Evolutionary conservation across 1,140 invertebrate genomes (phyloP), one percentile per base, ranked within the genome.

Genomic region (Steinernema khuongi): DNA sequence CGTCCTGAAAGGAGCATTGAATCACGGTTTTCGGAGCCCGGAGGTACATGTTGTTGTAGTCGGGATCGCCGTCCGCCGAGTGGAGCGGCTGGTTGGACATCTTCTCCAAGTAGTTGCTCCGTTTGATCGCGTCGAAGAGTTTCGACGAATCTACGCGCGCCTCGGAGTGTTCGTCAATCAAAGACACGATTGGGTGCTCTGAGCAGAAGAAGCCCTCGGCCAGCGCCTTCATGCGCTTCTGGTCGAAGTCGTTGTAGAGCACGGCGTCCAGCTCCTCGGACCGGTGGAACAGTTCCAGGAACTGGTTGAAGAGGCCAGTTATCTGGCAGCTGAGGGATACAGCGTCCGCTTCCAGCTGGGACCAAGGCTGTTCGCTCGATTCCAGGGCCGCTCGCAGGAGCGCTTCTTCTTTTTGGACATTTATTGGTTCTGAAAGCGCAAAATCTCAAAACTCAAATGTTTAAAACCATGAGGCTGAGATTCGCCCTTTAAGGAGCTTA

Each of bases 41-140:
- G n/a, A n/a, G n/a, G n/a, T n/a, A n/a, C 36, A 60, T 60, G 26
- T 60, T 60, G 26, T 22, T 22, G 22, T 26, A 60, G 2, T 60
- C 50, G 14, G 50, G 50, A 26, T 60, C 50, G 50, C 19, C 4
- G 22, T 60, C 50, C 4, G 4, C 7, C 50, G 26, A 11, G 22
- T 60, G 50, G 2, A 60, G 50, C 7, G 50, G 50, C 50, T 60
- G 50, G 26, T 60, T 60, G 11, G 50, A 60, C 50, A 60, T 60
- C 50, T 60, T 60, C 50, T 60, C 50, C 50, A 60, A 60, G 22
- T 60, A 60, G 19, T 60, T 60, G 22, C 50, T 60, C 50, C 26
- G 14, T 22, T 60, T 60, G 4, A 22, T 11, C 2, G 50, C 50
- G 4, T 60, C 50, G 26, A 60, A 60, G 14, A 60, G 22, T 26